These are phyloP conservation scores for Naja naja DNA, from an alignment of 2,113 vertebrate genomes.

Conservation along the genomic window DNA sequence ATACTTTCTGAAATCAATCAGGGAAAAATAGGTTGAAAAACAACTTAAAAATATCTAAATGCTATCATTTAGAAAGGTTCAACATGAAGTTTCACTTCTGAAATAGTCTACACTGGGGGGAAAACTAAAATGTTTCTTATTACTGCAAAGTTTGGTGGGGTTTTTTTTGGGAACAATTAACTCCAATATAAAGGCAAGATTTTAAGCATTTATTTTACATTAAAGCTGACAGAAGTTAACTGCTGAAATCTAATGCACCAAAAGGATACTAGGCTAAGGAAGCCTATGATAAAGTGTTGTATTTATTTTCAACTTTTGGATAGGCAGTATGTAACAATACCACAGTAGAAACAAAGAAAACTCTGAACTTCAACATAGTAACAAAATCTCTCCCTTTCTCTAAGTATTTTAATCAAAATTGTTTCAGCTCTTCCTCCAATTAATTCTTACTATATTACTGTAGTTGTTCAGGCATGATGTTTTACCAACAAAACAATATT, in stretches of 20 bases:
- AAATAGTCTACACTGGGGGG: neutral
- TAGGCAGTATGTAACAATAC: neutral
- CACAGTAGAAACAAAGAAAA: neutral
- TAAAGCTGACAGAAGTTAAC: neutral
- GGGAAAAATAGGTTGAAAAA: slow-evolving; percentile 21
- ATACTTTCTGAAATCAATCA: slow-evolving; percentile 83
- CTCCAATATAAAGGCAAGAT: neutral
- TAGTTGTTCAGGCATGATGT: neutral
- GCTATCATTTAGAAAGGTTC: neutral
- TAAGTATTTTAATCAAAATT: neutral
- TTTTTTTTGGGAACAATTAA: neutral
- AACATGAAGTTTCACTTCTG: neutral
- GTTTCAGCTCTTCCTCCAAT: neutral
- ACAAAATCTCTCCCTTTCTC: neutral
- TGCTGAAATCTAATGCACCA: neutral
- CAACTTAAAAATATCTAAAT: neutral
- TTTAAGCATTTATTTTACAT: neutral
- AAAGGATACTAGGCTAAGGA: neutral
- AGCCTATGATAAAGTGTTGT: neutral
- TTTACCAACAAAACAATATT: neutral
- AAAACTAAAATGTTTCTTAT: neutral
- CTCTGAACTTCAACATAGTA: neutral
- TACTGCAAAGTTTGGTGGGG: neutral
- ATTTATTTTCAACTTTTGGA: neutral
- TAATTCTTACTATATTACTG: neutral